Percentiles rank a stretch among this genome's conserved stretches.
phyloP scores from a whole-genome alignment of 2,888 invertebrate species.

The Agrochola macilenta region DNA sequence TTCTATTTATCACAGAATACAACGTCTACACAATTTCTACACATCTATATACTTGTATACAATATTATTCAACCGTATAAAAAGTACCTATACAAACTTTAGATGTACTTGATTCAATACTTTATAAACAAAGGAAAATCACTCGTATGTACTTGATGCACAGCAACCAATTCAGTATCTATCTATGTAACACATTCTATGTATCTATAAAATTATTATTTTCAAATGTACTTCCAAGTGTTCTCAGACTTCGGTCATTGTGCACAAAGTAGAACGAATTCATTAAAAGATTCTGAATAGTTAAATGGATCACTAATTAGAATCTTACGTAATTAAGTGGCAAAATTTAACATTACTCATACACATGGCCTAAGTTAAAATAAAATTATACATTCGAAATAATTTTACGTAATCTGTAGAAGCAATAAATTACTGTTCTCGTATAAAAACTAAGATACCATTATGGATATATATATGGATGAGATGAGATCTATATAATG shows the following conservation, averaged over 20 bases:
- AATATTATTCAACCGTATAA: slow-evolving; percentile 65
- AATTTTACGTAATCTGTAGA: slow-evolving; percentile 38
- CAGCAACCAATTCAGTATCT: slow-evolving; percentile 19
- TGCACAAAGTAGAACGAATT: slow-evolving; percentile 36
- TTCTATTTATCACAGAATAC: slow-evolving; percentile 86
- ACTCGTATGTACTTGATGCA: slow-evolving; percentile 5
- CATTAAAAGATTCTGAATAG: slow-evolving; percentile 45
- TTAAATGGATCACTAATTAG: slow-evolving; percentile 41
- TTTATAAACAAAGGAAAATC: slow-evolving; percentile 21
- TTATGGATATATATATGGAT: slow-evolving; percentile 47
- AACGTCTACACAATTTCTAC: slow-evolving; percentile 73
- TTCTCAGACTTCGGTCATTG: slow-evolving; percentile 20
- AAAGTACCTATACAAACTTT: slow-evolving; percentile 57
- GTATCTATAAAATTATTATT: slow-evolving; percentile 10
- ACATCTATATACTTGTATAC: slow-evolving; percentile 54
- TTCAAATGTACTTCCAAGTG: slow-evolving; percentile 4
- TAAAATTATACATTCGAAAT: slow-evolving; percentile 41
- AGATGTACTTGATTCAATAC: slow-evolving; percentile 26
- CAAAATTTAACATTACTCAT: slow-evolving; percentile 43
- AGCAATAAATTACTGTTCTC: slow-evolving; percentile 60
- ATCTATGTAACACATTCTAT: background rate
- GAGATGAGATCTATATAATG: slow-evolving; percentile 62
- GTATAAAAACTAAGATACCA: slow-evolving; percentile 48
- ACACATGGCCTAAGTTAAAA: slow-evolving; percentile 7
- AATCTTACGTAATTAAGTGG: slow-evolving; percentile 26